These are phyloP conservation scores for Drosophila affinis DNA, from an alignment of 2,888 invertebrate genomes.

Conservation along the genomic window DNA sequence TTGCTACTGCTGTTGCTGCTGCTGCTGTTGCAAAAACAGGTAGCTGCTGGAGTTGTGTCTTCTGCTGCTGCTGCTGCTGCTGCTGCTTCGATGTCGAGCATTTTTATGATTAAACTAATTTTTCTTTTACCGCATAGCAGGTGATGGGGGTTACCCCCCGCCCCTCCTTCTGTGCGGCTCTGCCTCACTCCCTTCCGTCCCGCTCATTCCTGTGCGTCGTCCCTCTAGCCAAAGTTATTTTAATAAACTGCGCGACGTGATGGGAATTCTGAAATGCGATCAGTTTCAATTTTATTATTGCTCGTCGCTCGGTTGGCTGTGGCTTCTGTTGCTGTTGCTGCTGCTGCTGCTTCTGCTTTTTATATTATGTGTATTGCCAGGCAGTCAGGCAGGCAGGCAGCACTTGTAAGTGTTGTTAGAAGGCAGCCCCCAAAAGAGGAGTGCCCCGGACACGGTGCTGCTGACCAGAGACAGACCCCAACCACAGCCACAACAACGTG, in stretches of 20 bases:
- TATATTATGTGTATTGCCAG: constrained; percentile 68
- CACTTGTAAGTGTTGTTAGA: constrained; percentile 79
- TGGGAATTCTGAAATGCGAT: constrained; percentile 80
- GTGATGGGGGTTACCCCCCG: constrained; percentile 59
- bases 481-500: constrained; percentile 50
- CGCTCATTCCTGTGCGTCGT: constrained; percentile 24
- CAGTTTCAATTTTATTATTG: constrained; percentile 80
- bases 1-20: constrained; percentile 19
- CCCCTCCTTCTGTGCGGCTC: constrained; percentile 25
- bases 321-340: constrained; percentile 41
- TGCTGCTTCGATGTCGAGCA: constrained; percentile 68
- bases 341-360: constrained; percentile 43
- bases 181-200: not conserved
- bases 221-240: constrained; percentile 82
- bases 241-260: constrained; percentile 84
- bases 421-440: constrained; percentile 58
- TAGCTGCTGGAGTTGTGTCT: constrained; percentile 65
- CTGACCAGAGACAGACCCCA: constrained; percentile 22
- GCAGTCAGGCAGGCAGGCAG: constrained; percentile 17
- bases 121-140: constrained; percentile 73
- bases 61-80: constrained; percentile 9
- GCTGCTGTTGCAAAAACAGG: constrained; percentile 60
- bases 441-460: constrained; percentile 63
- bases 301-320: constrained; percentile 36
- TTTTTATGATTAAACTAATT: constrained; percentile 82